phyloP scores from a whole-genome alignment of 23 tunicate genomes.

The Ciona savignyi region DNA sequence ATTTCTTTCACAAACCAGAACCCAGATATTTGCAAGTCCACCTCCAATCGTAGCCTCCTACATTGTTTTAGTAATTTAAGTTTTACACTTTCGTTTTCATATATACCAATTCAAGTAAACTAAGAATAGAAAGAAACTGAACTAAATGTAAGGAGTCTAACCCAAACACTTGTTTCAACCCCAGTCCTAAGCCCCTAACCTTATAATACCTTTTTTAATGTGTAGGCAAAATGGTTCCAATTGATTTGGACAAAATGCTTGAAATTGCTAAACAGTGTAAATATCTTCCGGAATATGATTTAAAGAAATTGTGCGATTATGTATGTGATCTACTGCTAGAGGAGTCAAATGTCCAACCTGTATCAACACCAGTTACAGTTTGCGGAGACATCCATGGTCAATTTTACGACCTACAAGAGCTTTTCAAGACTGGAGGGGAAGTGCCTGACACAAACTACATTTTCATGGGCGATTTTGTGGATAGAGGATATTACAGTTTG shows the following conservation, averaged over 20 bases:
- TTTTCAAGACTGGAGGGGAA: conserved; percentile 89
- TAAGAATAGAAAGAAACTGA: too few relatives aligned
- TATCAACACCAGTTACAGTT: conserved; percentile 97
- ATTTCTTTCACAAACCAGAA: too few relatives aligned
- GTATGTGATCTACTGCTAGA: conserved; percentile 88
- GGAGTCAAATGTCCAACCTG: conserved; percentile 98
- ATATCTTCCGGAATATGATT: conserved; percentile 93
- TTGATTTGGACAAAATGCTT: conserved; percentile 88
- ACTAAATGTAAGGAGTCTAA: too few relatives aligned
- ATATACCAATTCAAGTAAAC: too few relatives aligned
- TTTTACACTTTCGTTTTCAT: too few relatives aligned
- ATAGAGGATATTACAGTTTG: conserved; percentile 89
- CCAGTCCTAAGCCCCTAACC: too few relatives aligned
- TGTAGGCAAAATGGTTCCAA: conserved; percentile 40
- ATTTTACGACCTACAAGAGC: conserved; percentile 91
- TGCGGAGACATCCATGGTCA: conserved; percentile 99
- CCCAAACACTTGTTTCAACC: too few relatives aligned
- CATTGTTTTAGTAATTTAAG: too few relatives aligned
- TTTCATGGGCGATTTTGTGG: conserved; percentile 98
- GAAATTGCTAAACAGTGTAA: conserved; percentile 81
- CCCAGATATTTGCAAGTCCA: too few relatives aligned
- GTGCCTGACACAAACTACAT: conserved; percentile 94
- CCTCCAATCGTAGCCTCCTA: too few relatives aligned
- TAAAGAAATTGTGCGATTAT: conserved; percentile 93
- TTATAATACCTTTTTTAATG: too few relatives aligned